Base-by-base conservation (phyloP, 2,888 invertebrate genomes). In the Buathra laborator region DNA sequence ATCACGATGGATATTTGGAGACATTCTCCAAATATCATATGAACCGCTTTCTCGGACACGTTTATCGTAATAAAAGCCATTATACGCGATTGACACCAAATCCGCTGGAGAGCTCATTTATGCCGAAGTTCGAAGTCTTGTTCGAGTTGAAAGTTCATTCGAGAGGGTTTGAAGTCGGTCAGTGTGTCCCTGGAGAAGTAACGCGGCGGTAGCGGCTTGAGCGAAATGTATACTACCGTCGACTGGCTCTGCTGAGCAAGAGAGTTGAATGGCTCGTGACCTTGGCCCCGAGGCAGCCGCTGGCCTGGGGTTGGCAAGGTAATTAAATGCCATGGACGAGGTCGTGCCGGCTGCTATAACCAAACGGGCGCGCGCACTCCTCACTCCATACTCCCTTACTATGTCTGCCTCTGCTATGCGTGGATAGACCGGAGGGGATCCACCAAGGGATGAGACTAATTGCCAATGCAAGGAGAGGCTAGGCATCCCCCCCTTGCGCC, bases 281-380 rank as follows among this genome's bases (percentile, higher is more conserved):
- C 93, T 93, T 93, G 93, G 93, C 93, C 93, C 89, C 91, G 89
- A 92, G 90, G 91, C 91, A 87, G 89, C 88, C 88, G 90, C 82
- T 85, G 85, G 87, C 86, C 87, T 88, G 88, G 91, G 92, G 92
- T 91, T 91, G 92, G 92, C 90, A 89, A 93, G 93, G 93, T 93
- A 93, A 93, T 93, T 93, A 93, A 93, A 93, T 93, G 92, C 93
- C 91, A 90, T 90, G 92, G 92, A 93, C 90, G 93, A 92, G 91
- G 93, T 78, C 51, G 82, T 78, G 85, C 64, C 80, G 72, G 85
- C 76, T 78, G 84, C 89, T 91, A 90, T 92, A 91, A 92, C 91
- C 81, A 90, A 90, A 90, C 88, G 89, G 90, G 89, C 80, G 79
- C 80, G 80, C 85, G 79, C 80, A 77, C 79, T 85, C 80, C 80